A percentile compares a stretch with the other conserved stretches of the same genome.
Conservation (phyloP, 2,797 vertebrate species). For the Rachycentron canadum region DNA sequence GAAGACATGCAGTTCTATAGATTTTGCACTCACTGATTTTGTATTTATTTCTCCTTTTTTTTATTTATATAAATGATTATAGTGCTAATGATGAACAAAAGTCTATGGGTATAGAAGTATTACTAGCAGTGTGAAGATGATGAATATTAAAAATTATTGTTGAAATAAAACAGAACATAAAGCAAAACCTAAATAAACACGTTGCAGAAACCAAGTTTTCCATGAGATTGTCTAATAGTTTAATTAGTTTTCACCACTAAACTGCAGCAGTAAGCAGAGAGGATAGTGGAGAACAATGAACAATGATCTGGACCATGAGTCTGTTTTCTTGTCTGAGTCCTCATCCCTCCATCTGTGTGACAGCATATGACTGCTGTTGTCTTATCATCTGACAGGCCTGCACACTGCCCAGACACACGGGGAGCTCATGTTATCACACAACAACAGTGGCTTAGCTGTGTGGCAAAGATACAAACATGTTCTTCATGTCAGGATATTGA, state of each 20-base stretch:
- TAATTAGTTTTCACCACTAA: constrained; percentile 55
- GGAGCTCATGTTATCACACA: constrained; percentile 43
- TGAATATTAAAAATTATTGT: constrained; percentile 1
- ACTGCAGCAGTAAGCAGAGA: constrained; percentile 73
- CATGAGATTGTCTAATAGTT: constrained; percentile 48
- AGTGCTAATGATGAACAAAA: constrained; percentile 2
- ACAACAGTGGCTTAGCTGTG: constrained; percentile 36
- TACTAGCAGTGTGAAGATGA: background rate
- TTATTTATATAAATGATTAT: background rate
- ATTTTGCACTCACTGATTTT: background rate
- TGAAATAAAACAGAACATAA: constrained; percentile 12
- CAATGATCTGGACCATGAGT: constrained; percentile 70
- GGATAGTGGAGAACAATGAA: constrained; percentile 71
- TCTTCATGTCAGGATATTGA: constrained; percentile 3
- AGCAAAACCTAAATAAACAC: constrained; percentile 1
- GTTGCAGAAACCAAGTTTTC: constrained; percentile 43
- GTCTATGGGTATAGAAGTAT: background rate
- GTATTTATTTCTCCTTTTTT: background rate
- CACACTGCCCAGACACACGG: constrained; percentile 61
- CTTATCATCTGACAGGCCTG: constrained; percentile 80
- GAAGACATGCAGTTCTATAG: background rate
- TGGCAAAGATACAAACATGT: constrained; percentile 7
- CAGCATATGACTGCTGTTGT: constrained; percentile 79
- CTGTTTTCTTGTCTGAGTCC: constrained; percentile 76
- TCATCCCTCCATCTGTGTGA: constrained; percentile 57